Base-by-base conservation (phyloP, 2,797 vertebrate species). In the Hyperoplus lanceolatus region DNA sequence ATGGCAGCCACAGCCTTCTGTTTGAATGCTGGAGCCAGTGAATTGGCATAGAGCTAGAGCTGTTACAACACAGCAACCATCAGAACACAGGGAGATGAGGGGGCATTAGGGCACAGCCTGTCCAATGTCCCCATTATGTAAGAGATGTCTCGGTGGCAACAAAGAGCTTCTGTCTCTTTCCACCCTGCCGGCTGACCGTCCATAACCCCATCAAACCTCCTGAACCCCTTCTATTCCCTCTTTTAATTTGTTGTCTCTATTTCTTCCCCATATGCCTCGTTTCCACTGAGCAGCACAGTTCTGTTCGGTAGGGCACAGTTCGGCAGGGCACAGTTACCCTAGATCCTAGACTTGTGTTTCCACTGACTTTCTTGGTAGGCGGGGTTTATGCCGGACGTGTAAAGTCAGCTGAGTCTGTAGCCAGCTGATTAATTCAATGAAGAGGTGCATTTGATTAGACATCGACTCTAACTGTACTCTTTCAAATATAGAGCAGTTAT, bases 41-140 rank as follows among this genome's bases (percentile, higher is more conserved):
- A 70, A 68, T 49, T 81, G 64, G 21, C 64, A 36, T 39, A 43
- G 42, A 68, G 66, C 71, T 5, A 13, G 59, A 63, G 50, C 70
- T 2, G 56, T 54, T 71, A 48, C 64, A n/a, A 59, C 56, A 29
- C 36, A 63, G 48, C 49, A 42, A 39, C 63, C n/a, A 16, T 66
- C 38, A 61, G 61, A 63, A 10, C 60, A 38, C 61, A 58, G 64
- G 45, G 68, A 73, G 48, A 77, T 42, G 54, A 76, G 61, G 58
- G 70, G 76, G 67, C 65, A 67, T 50, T 7, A 68, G 50, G 53
- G n/a, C 61, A 54, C 63, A 64, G 85, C 74, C 73, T 71, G 75
- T 72, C 81, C 74, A 48, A n/a, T 77, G 42, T 80, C 72, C 63
- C 42, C 0, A 45, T 93, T 89, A 79, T 68, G 45, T 81, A 88